phyloP scores from a whole-genome alignment of 2,113 vertebrate genomes.

The Mirza zaza region DNA sequence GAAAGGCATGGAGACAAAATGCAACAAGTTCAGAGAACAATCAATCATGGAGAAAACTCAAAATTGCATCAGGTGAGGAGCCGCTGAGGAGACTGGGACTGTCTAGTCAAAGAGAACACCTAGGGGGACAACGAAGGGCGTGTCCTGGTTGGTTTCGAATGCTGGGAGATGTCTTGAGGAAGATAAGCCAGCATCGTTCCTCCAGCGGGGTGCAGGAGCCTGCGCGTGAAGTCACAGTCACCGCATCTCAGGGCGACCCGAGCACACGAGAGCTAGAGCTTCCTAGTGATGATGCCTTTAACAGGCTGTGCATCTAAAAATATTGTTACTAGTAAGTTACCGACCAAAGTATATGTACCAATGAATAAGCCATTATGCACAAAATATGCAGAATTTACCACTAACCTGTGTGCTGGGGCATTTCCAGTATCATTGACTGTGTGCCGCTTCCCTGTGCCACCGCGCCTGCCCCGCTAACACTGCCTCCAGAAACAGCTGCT shows the following conservation, averaged over 20 bases:
- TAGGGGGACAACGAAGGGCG: neutral
- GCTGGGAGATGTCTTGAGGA: neutral
- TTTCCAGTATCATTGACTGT: neutral
- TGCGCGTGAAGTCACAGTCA: neutral
- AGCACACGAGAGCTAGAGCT: neutral
- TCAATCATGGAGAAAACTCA: too few relatives aligned
- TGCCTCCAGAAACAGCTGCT: neutral
- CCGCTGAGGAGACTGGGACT: neutral
- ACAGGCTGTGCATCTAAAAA: neutral
- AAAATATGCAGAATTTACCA: neutral
- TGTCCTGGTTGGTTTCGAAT: neutral
- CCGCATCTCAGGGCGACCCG: neutral
- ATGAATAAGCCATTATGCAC: neutral
- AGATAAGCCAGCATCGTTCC: neutral
- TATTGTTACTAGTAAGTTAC: neutral
- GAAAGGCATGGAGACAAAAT: neutral
- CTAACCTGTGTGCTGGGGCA: neutral
- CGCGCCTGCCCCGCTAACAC: neutral
- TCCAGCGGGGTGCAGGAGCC: neutral
- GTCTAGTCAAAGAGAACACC: neutral
- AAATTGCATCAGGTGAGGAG: neutral
- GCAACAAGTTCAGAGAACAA: neutral
- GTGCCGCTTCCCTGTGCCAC: neutral
- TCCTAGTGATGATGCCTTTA: neutral
- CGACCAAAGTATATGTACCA: neutral